These are phyloP conservation scores for Piscicola geometra DNA, from an alignment of 2,888 invertebrate species.

Conservation along the genomic window DNA sequence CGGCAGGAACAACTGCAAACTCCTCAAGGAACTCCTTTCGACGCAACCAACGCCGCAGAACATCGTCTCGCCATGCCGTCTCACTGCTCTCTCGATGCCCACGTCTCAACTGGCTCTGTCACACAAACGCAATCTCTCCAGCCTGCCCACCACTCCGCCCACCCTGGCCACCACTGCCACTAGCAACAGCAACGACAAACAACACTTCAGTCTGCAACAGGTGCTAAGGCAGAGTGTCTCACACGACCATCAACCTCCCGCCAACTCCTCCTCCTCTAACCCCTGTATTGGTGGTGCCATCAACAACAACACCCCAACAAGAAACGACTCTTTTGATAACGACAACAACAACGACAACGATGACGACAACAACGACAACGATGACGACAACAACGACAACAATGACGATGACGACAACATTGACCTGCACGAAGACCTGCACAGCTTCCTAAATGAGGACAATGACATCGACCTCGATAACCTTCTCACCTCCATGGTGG, in stretches of 20 bases:
- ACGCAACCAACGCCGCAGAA: conserved; percentile 30
- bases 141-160: too few relatives aligned
- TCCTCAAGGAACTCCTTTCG: conserved; percentile 28
- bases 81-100: conserved; percentile 23
- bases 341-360: not conserved
- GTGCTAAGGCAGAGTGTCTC: too few relatives aligned
- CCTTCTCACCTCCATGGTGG: conserved; percentile 21
- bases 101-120: conserved; percentile 15
- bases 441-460: conserved; percentile 12
- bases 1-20: conserved; percentile 19
- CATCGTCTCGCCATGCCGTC: conserved; percentile 24
- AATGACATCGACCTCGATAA: conserved; percentile 21
- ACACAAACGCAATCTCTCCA: too few relatives aligned
- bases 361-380: not conserved
- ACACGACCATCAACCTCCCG: too few relatives aligned
- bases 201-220: too few relatives aligned
- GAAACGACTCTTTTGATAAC: not conserved
- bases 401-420: not conserved
- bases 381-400: too few relatives aligned
- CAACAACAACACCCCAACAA: too few relatives aligned
- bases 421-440: conserved; percentile 12
- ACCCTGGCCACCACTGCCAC: too few relatives aligned
- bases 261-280: too few relatives aligned
- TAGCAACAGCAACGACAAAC: too few relatives aligned
- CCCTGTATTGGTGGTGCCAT: too few relatives aligned